phyloP scores from a whole-genome alignment of 2,888 invertebrate species.

The Cephus nigrinus region DNA sequence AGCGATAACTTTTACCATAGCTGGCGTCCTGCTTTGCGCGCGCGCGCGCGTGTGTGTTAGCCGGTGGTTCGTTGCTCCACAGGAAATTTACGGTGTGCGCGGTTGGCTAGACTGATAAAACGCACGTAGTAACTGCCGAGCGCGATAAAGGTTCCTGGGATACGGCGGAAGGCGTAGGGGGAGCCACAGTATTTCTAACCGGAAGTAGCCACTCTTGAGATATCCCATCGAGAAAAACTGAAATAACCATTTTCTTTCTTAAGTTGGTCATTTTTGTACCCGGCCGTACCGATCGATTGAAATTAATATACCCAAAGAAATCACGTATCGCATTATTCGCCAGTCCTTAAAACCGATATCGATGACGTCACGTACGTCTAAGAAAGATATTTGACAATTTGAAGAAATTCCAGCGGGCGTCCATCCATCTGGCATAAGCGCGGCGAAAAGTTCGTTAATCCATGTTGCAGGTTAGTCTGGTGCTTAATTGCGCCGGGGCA shows the following conservation, averaged over 20 bases:
- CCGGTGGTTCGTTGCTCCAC: constrained; percentile 5
- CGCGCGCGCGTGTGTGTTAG: background rate
- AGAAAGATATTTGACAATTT: too few species aligned
- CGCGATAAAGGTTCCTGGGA: constrained; percentile 35
- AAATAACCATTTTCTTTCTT: too few species aligned
- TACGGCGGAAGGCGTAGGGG: constrained; percentile 46
- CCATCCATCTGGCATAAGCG: background rate
- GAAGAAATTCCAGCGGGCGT: too few species aligned
- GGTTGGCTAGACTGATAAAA: constrained; percentile 31
- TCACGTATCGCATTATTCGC: too few species aligned
- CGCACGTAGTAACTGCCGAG: constrained; percentile 21
- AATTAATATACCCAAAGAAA: too few species aligned
- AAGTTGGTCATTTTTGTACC: too few species aligned
- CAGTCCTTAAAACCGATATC: too few species aligned
- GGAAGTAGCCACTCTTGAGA: too few species aligned
- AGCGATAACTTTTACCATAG: background rate
- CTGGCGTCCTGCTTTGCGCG: background rate
- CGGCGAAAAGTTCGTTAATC: constrained; percentile 17
- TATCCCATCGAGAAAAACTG: too few species aligned
- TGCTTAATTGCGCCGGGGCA: constrained; percentile 35
- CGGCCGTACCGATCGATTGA: too few species aligned
- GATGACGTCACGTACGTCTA: too few species aligned
- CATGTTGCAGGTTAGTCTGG: constrained; percentile 11
- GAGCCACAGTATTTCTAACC: constrained; percentile 18
- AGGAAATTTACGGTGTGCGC: constrained; percentile 42